Base-by-base conservation (phyloP, 2,888 invertebrate genomes). In the Heliconius cydno region DNA sequence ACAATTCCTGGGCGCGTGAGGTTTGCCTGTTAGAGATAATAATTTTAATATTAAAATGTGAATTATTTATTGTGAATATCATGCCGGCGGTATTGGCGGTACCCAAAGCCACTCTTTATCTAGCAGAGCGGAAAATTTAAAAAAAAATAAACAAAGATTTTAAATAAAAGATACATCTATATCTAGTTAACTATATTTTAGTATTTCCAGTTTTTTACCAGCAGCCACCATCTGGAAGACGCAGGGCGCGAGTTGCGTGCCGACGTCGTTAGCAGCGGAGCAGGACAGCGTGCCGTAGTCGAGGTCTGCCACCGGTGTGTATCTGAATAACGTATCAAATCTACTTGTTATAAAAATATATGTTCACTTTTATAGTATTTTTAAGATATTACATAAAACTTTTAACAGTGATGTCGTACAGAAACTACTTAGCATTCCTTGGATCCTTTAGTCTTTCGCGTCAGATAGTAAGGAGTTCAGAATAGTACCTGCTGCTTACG, bases 261-360 rank as follows among this genome's bases (percentile, higher is more conserved):
- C 98, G 79, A 98, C 98, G 86, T 96, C 96, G 92, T 98, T 98
- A 85, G 96, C 95, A 22, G 98, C 98, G 95, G 98, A 97, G 91
- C 98, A 98, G 57, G 98, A 98, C 79, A 98, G 94, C 28, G 98
- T 98, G 80, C 98, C 98, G 92, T 98, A 98, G 95, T 98, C 98
- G 91, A 97, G 91, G 90, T 96, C 96, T 7, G 96, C 96, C 57
- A 96, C 96, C 9, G 96, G 96, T 22, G 96, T 96, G 88, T 96
- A 96, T 84, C 95, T 95, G 86, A 0, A 60, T 6, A 28, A 15
- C 22, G 65, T 22, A 28, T 13, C 57, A 25, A 73, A 73, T 60
- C 73, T 73, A 60, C 60, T 38, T n/a, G 9, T 60, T 73, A 73
- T 73, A n/a, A n/a, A 73, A 70, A 46, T 52, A 41, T 70, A 25